These are phyloP conservation scores for Chelon labrosus DNA, from an alignment of 2,797 vertebrate species.

Conservation along the genomic window DNA sequence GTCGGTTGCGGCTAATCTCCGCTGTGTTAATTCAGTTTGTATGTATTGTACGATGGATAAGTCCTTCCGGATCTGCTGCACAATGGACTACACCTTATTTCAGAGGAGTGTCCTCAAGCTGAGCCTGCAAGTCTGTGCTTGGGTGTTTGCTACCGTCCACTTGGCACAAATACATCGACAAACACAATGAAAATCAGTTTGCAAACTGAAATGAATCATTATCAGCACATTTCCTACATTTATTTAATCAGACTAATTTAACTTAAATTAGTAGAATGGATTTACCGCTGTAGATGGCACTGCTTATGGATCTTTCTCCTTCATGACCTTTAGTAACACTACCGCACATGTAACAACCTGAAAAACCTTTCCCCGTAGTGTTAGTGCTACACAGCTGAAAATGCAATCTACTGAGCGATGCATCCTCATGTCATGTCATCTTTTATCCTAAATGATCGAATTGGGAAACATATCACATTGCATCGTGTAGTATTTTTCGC, in stretches of 20 bases:
- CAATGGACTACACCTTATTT: conserved; percentile 13
- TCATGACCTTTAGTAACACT: no score
- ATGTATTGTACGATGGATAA: conserved; percentile 31
- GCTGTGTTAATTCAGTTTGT: conserved; percentile 8
- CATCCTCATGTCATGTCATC: not conserved
- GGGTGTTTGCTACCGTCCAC: not conserved
- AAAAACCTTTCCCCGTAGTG: not conserved
- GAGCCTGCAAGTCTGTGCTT: conserved; percentile 12
- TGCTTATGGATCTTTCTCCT: no score
- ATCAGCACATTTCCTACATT: no score
- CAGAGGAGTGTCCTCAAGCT: conserved; percentile 20
- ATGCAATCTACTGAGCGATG: not conserved
- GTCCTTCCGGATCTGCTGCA: not conserved
- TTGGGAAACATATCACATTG: not conserved
- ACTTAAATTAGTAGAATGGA: not conserved
- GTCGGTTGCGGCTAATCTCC: conserved; percentile 6
- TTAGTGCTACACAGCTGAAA: not conserved
- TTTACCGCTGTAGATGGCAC: no score
- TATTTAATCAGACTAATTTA: no score
- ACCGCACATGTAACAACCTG: not conserved
- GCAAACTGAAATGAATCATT: not conserved
- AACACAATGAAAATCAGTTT: not conserved
- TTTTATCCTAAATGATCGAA: not conserved
- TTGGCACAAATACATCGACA: not conserved
- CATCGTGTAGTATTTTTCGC: not conserved